A percentile compares a stretch with the other conserved stretches of the same genome.
These are phyloP conservation scores for Centropyge bicolor DNA, from an alignment of 2,797 vertebrate species.

Conservation along the genomic window DNA sequence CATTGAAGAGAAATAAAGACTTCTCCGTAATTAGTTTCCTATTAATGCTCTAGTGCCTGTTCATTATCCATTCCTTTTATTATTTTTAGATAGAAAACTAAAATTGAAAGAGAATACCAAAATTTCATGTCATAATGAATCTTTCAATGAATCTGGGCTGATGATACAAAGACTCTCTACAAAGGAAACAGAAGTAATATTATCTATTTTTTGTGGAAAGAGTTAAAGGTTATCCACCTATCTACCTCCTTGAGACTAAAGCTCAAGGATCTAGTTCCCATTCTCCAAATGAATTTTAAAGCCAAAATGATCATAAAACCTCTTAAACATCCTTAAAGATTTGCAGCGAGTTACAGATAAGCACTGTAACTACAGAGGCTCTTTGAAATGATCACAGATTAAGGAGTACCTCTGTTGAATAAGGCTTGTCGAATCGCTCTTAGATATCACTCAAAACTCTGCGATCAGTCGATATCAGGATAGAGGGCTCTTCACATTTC, in stretches of 20 bases:
- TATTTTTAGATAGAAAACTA: conserved; percentile 4
- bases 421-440: conserved; percentile 13
- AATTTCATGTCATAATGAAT: conserved; percentile 21
- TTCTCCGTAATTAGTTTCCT: conserved; percentile 40
- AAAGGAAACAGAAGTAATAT: background rate
- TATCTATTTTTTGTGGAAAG: background rate
- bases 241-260: background rate
- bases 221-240: background rate
- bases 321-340: background rate
- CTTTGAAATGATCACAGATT: conserved; percentile 10
- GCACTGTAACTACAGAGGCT: conserved; percentile 2
- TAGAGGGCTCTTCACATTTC: background rate
- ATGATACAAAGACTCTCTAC: conserved; percentile 2
- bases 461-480: conserved; percentile 12
- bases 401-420: conserved; percentile 9
- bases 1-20: conserved; percentile 33
- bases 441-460: conserved; percentile 28
- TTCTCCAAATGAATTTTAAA: conserved; percentile 2
- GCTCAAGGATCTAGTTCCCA: background rate
- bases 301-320: background rate
- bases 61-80: conserved; percentile 24
- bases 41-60: conserved; percentile 2
- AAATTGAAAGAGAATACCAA: conserved; percentile 20
- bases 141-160: background rate
- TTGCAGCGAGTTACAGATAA: background rate